These are phyloP conservation scores for Heliconius sara DNA, from an alignment of 2,888 invertebrate species.

Conservation along the genomic window DNA sequence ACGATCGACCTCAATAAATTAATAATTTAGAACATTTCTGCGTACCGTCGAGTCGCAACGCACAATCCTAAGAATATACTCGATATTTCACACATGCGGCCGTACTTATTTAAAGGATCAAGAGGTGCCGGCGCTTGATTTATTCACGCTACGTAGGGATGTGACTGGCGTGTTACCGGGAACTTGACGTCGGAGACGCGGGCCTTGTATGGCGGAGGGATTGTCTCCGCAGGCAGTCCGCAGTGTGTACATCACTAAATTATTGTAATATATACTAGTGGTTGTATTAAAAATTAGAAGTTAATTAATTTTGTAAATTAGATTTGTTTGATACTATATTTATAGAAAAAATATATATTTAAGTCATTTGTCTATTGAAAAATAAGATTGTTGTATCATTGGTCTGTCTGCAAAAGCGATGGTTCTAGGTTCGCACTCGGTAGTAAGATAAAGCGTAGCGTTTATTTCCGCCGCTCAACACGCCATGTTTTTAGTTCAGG, in stretches of 20 bases:
- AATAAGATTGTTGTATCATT: too few relatives aligned
- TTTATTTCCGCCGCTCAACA: too few relatives aligned
- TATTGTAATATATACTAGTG: neutral
- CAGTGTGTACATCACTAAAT: neutral
- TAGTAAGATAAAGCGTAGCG: too few relatives aligned
- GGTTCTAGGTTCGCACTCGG: too few relatives aligned
- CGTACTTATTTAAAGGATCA: conserved; percentile 81
- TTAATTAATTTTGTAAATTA: too few relatives aligned
- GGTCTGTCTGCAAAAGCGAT: too few relatives aligned
- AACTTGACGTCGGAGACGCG: conserved; percentile 7
- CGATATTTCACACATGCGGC: conserved; percentile 80
- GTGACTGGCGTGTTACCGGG: conserved; percentile 37
- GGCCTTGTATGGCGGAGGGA: neutral
- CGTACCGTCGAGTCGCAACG: conserved; percentile 19
- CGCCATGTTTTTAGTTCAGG: too few relatives aligned
- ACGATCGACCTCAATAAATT: neutral
- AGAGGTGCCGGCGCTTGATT: conserved; percentile 75
- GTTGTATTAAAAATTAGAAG: too few relatives aligned
- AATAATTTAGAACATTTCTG: neutral
- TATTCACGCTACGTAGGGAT: conserved; percentile 66
- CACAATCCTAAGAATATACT: conserved; percentile 51
- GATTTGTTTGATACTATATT: too few relatives aligned
- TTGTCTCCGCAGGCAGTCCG: neutral
- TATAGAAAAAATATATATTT: too few relatives aligned
- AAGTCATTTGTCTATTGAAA: too few relatives aligned